Conservation (phyloP, 2,797 vertebrate genomes). For the Botia kubotai region DNA sequence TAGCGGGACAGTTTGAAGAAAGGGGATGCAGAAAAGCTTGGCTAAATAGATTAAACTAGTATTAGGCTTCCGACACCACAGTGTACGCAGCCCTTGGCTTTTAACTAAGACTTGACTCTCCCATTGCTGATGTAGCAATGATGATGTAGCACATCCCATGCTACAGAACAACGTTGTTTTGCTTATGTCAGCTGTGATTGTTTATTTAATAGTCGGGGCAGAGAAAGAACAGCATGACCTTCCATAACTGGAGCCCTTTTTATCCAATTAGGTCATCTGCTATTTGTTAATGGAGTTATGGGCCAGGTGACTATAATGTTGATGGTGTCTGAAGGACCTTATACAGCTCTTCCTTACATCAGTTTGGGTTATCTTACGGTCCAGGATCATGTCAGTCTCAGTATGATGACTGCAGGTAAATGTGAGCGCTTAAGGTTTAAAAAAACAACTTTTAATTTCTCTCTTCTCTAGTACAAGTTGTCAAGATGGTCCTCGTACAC, state of each 20-base stretch:
- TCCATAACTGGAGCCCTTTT: neutral
- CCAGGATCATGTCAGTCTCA: neutral
- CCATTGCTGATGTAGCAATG: neutral
- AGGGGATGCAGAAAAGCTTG: neutral
- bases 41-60: neutral
- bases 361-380: neutral
- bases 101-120: neutral
- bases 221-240: constrained; percentile 43
- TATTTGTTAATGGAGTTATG: constrained; percentile 39
- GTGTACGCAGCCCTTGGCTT: constrained; percentile 11
- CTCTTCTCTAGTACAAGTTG: too few species aligned
- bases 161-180: constrained; percentile 6
- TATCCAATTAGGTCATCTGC: constrained; percentile 53
- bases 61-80: neutral
- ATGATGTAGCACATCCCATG: neutral
- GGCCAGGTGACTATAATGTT: neutral
- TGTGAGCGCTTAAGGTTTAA: too few species aligned
- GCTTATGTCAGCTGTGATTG: constrained; percentile 43
- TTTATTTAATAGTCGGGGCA: constrained; percentile 46
- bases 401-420: neutral
- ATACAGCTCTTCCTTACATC: neutral
- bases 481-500: constrained; percentile 67
- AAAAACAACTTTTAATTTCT: too few species aligned
- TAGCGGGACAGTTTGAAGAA: constrained; percentile 3
- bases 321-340: constrained; percentile 27